phyloP scores from a whole-genome alignment of 2,113 vertebrate genomes.

The Chlamydotis undulata region DNA sequence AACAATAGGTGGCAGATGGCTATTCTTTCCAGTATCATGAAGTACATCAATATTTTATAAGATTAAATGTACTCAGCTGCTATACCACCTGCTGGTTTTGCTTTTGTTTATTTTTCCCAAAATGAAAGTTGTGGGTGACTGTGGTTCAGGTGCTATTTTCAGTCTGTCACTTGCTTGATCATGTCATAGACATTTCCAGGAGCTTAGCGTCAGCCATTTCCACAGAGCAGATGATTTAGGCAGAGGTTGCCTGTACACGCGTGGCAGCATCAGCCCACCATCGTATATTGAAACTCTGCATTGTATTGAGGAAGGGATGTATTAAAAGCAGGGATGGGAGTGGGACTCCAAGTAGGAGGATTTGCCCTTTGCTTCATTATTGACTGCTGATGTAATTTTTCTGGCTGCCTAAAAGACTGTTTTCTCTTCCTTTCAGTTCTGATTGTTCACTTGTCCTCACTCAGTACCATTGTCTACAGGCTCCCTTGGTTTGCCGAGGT shows the following conservation, averaged over 20 bases:
- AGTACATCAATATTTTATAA: not conserved
- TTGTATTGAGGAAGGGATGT: not conserved
- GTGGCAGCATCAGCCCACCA: not conserved
- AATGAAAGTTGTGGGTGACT: not conserved
- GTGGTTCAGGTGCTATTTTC: not conserved
- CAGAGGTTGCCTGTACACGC: not conserved
- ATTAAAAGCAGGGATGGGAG: not conserved
- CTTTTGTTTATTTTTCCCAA: not conserved
- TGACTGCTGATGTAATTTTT: not conserved
- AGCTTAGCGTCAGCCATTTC: not conserved
- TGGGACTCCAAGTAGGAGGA: not conserved
- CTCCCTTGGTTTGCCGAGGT: not conserved
- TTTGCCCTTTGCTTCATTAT: not conserved
- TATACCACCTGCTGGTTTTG: not conserved
- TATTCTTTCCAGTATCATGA: not conserved
- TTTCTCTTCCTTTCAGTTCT: not conserved
- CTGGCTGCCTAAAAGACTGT: not conserved
- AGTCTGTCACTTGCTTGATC: not conserved
- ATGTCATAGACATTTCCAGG: not conserved
- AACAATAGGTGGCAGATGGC: conserved; percentile 10
- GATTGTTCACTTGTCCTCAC: not conserved
- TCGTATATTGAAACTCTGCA: fast-evolving
- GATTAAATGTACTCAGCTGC: not conserved
- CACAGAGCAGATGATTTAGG: not conserved
- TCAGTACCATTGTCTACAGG: not conserved